Evolutionary conservation across 2,888 invertebrate genomes (phyloP).

Genomic region (Argyresthia goedartella): DNA sequence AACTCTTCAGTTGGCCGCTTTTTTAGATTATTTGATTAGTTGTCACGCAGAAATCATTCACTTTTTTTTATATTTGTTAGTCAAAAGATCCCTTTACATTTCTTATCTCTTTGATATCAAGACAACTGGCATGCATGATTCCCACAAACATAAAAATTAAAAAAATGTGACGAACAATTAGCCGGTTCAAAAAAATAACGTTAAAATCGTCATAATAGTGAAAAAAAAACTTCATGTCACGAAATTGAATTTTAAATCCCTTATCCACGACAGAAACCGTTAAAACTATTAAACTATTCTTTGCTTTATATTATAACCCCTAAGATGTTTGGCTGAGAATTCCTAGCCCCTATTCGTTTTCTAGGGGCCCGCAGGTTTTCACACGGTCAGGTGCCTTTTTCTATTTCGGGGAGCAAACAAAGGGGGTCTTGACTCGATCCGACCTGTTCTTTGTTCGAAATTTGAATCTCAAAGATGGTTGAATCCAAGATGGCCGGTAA

Average conservation of each 20-base stretch:
- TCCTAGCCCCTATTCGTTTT: constrained; percentile 7
- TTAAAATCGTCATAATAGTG: constrained; percentile 1
- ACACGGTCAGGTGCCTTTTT: constrained; percentile 47
- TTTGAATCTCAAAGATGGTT: constrained; percentile 30
- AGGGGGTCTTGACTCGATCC: constrained; percentile 20
- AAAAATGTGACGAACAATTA: constrained; percentile 2
- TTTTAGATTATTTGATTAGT: too few relatives aligned
- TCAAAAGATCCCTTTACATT: too few relatives aligned
- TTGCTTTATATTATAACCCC: constrained; percentile 16
- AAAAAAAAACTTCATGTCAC: constrained; percentile 7
- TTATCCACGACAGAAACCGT: constrained; percentile 28
- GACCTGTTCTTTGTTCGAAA: constrained; percentile 24
- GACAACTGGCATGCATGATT: background rate
- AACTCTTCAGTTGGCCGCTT: too few relatives aligned
- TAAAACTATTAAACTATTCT: constrained; percentile 34
- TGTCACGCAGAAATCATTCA: too few relatives aligned
- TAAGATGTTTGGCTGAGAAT: constrained; percentile 13
- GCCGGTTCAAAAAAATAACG: background rate
- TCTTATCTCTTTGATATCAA: too few relatives aligned
- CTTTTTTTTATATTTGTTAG: too few relatives aligned
- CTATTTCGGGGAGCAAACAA: constrained; percentile 29
- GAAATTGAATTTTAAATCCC: constrained; percentile 10
- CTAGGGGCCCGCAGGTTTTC: constrained; percentile 22
- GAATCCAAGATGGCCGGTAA: constrained; percentile 23
- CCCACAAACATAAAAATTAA: constrained; percentile 4